Conservation (phyloP, 64 coral and sea anemone species). For the Anthopleura sola region DNA sequence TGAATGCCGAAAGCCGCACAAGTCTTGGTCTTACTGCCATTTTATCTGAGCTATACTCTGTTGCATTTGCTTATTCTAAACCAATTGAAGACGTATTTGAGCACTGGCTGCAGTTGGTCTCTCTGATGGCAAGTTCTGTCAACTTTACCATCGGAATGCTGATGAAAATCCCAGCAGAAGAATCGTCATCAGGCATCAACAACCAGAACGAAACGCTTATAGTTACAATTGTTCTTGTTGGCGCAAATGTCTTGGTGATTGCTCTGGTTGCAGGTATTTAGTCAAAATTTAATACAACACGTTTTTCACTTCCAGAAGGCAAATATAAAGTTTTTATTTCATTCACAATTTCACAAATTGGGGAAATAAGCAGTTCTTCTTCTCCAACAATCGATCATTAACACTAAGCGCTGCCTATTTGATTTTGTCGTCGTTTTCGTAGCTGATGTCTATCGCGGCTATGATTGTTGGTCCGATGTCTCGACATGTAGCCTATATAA, state of each 20-base stretch:
- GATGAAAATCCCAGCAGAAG: constrained; percentile 46
- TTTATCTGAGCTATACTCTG: constrained; percentile 26
- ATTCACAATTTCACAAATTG: no score
- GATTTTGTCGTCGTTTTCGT: no score
- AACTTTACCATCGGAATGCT: constrained; percentile 48
- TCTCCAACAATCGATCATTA: no score
- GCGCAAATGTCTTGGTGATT: constrained; percentile 42
- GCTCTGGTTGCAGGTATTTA: constrained; percentile 35
- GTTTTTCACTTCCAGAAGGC: no score
- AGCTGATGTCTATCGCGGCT: no score
- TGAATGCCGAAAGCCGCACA: constrained; percentile 18
- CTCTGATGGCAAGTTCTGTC: constrained; percentile 40
- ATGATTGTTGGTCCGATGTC: no score
- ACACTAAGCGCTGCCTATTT: no score
- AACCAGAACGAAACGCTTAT: constrained; percentile 25
- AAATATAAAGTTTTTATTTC: no score
- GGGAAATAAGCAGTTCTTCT: no score
- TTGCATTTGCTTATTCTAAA: constrained; percentile 33
- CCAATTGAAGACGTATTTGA: constrained; percentile 37
- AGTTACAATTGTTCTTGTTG: constrained; percentile 37
- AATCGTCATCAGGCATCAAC: not conserved
- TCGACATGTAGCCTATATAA: no score
- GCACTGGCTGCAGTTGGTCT: constrained; percentile 40
- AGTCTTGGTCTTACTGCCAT: constrained; percentile 27
- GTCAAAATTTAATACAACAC: no score